Evolutionary conservation across 2,797 vertebrate species (phyloP), one percentile per base, ranked within the genome.

Genomic region (Rachycentron canadum): DNA sequence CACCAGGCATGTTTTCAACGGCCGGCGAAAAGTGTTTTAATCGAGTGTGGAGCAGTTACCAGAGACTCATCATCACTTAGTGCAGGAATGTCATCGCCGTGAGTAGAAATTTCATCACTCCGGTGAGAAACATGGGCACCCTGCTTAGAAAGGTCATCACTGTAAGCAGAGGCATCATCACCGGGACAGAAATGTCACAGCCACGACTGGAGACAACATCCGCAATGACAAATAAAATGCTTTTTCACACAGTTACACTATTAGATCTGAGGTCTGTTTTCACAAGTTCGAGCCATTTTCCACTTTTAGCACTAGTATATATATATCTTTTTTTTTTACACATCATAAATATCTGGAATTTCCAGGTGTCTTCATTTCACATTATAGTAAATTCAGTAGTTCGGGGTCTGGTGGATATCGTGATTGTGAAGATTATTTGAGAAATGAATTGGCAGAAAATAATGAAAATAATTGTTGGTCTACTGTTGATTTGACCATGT

Each of bases 111-210:
- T 25, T 70, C 60, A 40, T 45, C 60, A 70, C 23, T 23, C 49
- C 13, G 28, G 41, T 5, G 17, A 63, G 30, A 61, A 16, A n/a
- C 38, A 6, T 61, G 8, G 10, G 19, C 43, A 7, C n/a, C 7
- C 1, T 4, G 23, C 50, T 56, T 49, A 28, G 55, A 81, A 86
- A 81, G 76, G 68, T 82, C 69, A 81, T 73, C 64, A 1, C 38
- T 19, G 40, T 55, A 3, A 43, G 49, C 36, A 17, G 62, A 70
- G 25, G 58, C 49, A 17, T 32, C 58, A 14, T 32, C 61, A 25
- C 56, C n/a, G 25, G 10, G 62, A 61, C 30, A 50, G 32, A 81
- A 76, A 82, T 40, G 58, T 61, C 73, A 26, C 5, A 30, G 13
- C 25, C 30, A 25, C 28, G 55, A 77, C 40, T 23, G 49, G 30